Percentiles rank a stretch among this genome's conserved stretches.
Conservation (phyloP, 2,113 vertebrate genomes). For the Siphamia tubifer region DNA sequence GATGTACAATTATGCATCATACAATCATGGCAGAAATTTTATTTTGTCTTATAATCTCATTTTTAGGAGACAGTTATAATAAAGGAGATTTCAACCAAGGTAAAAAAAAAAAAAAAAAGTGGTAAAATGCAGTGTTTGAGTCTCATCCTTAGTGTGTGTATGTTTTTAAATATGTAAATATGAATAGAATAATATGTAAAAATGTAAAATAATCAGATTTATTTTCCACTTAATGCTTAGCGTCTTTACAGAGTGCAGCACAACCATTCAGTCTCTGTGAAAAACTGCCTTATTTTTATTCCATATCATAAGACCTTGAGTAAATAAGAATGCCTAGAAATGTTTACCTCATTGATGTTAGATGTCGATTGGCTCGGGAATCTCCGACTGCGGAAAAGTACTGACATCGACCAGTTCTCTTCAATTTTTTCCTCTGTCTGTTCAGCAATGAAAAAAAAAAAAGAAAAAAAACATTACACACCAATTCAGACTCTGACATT, state of each 20-base stretch:
- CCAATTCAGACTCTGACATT: neutral
- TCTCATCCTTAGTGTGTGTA: too few relatives aligned
- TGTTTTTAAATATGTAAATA: too few relatives aligned
- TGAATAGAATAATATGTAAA: too few relatives aligned
- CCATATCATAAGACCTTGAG: slow-evolving; percentile 5
- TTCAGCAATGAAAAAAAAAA: neutral
- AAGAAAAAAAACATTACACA: neutral
- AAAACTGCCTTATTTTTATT: neutral
- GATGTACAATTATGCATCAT: neutral
- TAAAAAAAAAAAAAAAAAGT: neutral
- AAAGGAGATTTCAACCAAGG: neutral
- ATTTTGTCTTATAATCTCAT: neutral
- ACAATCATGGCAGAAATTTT: neutral
- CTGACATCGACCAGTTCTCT: slow-evolving; percentile 28
- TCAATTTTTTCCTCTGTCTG: slow-evolving; percentile 35
- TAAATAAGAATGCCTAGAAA: neutral
- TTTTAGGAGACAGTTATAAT: neutral
- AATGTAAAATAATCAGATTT: neutral
- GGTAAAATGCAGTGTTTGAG: neutral
- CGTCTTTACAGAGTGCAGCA: neutral
- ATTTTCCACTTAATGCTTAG: neutral
- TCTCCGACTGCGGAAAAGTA: slow-evolving; percentile 35
- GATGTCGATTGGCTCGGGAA: slow-evolving; percentile 31
- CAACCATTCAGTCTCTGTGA: neutral
- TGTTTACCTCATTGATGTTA: slow-evolving; percentile 62